Evolutionary conservation across 1,140 invertebrate species (phyloP).

Genomic region (Pogonomyrmex californicus): DNA sequence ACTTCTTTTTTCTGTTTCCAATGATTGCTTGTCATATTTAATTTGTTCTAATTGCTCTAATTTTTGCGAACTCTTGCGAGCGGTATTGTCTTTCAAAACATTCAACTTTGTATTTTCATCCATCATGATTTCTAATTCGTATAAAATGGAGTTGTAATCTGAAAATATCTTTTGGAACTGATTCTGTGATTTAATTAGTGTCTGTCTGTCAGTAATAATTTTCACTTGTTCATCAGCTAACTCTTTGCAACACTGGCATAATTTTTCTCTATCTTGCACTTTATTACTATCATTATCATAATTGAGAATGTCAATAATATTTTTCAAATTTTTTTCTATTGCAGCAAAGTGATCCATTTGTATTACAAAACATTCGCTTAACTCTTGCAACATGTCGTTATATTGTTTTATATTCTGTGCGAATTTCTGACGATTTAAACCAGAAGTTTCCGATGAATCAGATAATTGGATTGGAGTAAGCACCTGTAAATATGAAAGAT

Average conservation of each 20-base stretch:
- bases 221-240: constrained; percentile 73
- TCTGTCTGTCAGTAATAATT: constrained; percentile 74
- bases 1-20: constrained; percentile 13
- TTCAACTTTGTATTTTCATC: constrained; percentile 75
- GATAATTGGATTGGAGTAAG: constrained; percentile 82
- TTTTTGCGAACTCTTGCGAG: constrained; percentile 61
- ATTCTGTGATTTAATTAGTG: constrained; percentile 76
- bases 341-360: constrained; percentile 66
- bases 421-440: constrained; percentile 76
- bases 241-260: constrained; percentile 63
- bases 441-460: constrained; percentile 71
- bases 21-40: not conserved
- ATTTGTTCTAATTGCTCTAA: constrained; percentile 17
- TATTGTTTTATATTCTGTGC: constrained; percentile 85
- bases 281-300: constrained; percentile 41
- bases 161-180: constrained; percentile 80
- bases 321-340: constrained; percentile 74
- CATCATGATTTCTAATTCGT: constrained; percentile 76
- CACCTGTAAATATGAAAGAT: constrained; percentile 76
- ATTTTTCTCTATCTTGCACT: constrained; percentile 54
- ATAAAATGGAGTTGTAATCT: constrained; percentile 77
- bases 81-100: constrained; percentile 49
- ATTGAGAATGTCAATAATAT: constrained; percentile 68
- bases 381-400: constrained; percentile 84
- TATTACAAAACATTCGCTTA: constrained; percentile 76